A percentile compares a stretch with the other conserved stretches of the same genome.
Conservation (phyloP, 2,113 vertebrate species). For the Clarias magur region DNA sequence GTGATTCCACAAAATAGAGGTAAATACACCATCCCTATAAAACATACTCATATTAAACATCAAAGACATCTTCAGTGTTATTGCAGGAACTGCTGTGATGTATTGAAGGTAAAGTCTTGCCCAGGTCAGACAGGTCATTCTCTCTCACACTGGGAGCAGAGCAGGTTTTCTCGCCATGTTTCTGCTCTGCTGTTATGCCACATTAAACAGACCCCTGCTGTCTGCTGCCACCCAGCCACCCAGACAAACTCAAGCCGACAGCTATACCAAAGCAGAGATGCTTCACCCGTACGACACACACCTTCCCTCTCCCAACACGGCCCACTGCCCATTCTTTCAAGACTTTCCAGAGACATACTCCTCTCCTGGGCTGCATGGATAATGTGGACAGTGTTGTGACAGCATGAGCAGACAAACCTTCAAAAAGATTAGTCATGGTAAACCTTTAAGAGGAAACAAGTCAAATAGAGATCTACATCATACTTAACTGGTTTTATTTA, state of each 20-base stretch:
- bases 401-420: background rate
- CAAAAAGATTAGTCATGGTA: background rate
- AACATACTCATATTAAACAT: slow-evolving; percentile 31
- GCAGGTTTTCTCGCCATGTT: slow-evolving; percentile 33
- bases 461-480: background rate
- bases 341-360: background rate
- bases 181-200: slow-evolving; percentile 49
- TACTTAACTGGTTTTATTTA: background rate
- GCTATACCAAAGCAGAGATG: slow-evolving; percentile 29
- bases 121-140: slow-evolving; percentile 44
- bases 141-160: slow-evolving; percentile 37
- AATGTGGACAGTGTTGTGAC: background rate
- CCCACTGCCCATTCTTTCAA: slow-evolving; percentile 26
- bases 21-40: slow-evolving; percentile 30
- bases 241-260: slow-evolving; percentile 52
- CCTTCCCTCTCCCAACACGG: slow-evolving; percentile 22
- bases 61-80: slow-evolving; percentile 31
- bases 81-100: slow-evolving; percentile 31
- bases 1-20: slow-evolving; percentile 14
- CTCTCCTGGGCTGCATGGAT: background rate
- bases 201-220: slow-evolving; percentile 50
- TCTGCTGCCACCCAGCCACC: slow-evolving; percentile 42
- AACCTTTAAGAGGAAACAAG: background rate
- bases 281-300: slow-evolving; percentile 1
- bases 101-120: slow-evolving; percentile 41